A percentile compares a stretch with the other conserved stretches of the same genome.
phyloP scores from a whole-genome alignment of 2,888 invertebrate species.

The Eledona agricola region DNA sequence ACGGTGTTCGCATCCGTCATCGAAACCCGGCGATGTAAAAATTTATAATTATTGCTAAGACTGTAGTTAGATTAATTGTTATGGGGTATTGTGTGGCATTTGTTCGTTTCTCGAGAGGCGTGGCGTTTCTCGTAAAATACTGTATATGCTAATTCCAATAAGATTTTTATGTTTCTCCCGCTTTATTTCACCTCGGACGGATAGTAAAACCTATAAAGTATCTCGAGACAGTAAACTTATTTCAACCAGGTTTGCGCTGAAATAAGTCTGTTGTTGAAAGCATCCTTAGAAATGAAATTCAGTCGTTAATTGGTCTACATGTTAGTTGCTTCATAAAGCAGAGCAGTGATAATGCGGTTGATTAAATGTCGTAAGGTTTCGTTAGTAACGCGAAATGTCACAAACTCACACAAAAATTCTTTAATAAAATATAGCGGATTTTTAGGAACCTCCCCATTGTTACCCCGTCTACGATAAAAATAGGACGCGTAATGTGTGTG shows the following conservation, averaged over 20 bases:
- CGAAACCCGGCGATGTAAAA: too few relatives aligned
- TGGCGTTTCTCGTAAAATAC: constrained; percentile 6
- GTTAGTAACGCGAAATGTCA: constrained; percentile 10
- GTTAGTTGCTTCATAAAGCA: constrained; percentile 13
- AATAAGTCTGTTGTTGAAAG: too few relatives aligned
- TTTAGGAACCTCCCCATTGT: too few relatives aligned
- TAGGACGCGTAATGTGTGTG: too few relatives aligned
- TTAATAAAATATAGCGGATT: constrained; percentile 1
- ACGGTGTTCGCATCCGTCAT: too few relatives aligned
- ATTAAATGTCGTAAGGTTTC: constrained; percentile 15
- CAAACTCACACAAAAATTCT: constrained; percentile 9
- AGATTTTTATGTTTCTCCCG: neutral
- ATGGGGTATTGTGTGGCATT: constrained; percentile 18
- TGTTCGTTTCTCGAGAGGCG: constrained; percentile 18
- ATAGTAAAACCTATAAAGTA: constrained; percentile 15
- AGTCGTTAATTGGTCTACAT: constrained; percentile 20
- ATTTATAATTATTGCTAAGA: neutral
- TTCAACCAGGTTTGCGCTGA: constrained; percentile 16
- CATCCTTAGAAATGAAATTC: constrained; percentile 10
- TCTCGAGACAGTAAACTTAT: constrained; percentile 12
- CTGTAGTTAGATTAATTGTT: constrained; percentile 18
- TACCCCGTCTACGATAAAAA: too few relatives aligned
- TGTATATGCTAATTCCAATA: constrained; percentile 12
- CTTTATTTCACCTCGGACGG: constrained; percentile 4
- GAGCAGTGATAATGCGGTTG: constrained; percentile 22